phyloP scores from a whole-genome alignment of 2,797 vertebrate species.

The Notolepis coatsorum region DNA sequence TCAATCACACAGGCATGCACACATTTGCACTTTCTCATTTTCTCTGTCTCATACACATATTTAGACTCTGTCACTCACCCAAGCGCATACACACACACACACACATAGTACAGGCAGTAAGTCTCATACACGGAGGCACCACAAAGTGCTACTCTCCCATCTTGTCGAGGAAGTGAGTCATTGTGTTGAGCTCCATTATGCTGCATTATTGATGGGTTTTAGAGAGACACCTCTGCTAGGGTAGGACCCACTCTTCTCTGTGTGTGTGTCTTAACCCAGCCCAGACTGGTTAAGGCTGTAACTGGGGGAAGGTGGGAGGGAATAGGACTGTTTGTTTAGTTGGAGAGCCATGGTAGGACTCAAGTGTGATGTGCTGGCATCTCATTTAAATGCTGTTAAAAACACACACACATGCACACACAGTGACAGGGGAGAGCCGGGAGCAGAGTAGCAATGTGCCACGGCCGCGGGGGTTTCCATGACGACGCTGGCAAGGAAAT shows the following conservation, averaged over 20 bases:
- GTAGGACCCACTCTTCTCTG: neutral
- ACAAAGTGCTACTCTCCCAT: neutral
- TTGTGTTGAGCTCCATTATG: neutral
- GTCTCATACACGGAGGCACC: slow-evolving; percentile 2
- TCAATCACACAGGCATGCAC: too few relatives aligned
- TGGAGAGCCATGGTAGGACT: neutral
- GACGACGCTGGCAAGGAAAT: slow-evolving; percentile 55
- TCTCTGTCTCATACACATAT: too few relatives aligned
- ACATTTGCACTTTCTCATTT: too few relatives aligned
- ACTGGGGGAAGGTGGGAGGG: neutral
- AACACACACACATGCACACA: neutral
- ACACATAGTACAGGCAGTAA: too few relatives aligned
- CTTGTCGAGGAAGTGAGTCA: neutral
- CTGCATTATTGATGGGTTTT: slow-evolving; percentile 28
- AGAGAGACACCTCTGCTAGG: neutral
- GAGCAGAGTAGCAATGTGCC: slow-evolving; percentile 20
- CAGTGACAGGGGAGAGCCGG: slow-evolving; percentile 1
- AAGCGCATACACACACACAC: too few relatives aligned
- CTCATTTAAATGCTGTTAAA: neutral
- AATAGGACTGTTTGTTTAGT: neutral
- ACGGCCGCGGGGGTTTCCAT: slow-evolving; percentile 53
- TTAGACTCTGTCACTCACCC: too few relatives aligned
- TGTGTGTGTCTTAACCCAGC: neutral
- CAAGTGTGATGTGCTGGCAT: too few relatives aligned
- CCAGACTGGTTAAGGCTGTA: neutral